These are phyloP conservation scores for Polyodon spathula DNA, from an alignment of 2,113 vertebrate genomes.

Conservation along the genomic window DNA sequence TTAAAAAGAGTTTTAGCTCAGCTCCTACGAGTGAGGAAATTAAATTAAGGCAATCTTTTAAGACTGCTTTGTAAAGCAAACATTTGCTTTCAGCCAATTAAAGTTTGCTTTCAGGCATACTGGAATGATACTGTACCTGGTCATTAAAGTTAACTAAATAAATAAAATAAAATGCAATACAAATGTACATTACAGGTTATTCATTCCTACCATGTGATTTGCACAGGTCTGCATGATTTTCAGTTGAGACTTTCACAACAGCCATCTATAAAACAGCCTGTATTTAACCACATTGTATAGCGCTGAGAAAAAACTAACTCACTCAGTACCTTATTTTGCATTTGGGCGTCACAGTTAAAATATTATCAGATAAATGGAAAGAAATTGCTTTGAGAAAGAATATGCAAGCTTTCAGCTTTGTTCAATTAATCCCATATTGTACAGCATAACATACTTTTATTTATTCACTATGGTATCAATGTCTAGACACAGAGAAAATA, in stretches of 20 bases:
- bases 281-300: constrained; percentile 18
- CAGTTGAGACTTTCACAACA: background rate
- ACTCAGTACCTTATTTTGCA: constrained; percentile 14
- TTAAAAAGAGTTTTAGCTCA: no score
- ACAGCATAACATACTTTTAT: constrained; percentile 26
- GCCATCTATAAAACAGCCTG: background rate
- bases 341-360: background rate
- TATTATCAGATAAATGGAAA: background rate
- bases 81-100: no score
- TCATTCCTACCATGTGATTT: no score
- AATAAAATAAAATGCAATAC: no score
- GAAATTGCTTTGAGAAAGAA: background rate
- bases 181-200: no score
- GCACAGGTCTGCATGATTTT: background rate
- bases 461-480: constrained; percentile 36
- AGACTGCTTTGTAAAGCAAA: no score
- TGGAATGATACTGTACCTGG: no score
- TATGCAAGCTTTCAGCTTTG: background rate
- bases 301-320: constrained; percentile 48
- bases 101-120: no score
- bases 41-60: no score
- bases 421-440: constrained; percentile 32
- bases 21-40: no score
- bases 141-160: no score
- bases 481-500: constrained; percentile 59